Conservation (phyloP, 1,140 invertebrate species). For the Battus philenor region DNA sequence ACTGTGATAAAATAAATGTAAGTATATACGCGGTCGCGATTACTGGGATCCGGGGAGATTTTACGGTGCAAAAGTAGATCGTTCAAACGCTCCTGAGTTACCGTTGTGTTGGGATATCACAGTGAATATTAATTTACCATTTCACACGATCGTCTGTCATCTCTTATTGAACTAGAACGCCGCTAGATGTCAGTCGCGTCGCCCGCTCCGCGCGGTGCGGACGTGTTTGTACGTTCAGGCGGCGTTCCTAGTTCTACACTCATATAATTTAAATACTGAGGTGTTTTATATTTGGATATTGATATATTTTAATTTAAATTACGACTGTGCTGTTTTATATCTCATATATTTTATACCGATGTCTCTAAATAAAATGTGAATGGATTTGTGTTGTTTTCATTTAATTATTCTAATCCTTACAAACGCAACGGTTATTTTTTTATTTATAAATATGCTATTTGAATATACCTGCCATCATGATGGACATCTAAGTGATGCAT, state of each 20-base stretch:
- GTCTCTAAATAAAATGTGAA: constrained; percentile 74
- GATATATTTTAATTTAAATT: constrained; percentile 67
- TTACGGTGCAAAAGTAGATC: constrained; percentile 11
- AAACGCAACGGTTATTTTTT: too few species aligned
- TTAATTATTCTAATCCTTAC: not conserved
- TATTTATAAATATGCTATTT: too few species aligned
- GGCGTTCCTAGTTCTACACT: constrained; percentile 38
- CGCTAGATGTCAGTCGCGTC: constrained; percentile 1
- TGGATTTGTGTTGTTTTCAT: constrained; percentile 29
- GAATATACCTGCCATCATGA: too few species aligned
- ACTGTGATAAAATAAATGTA: constrained; percentile 21
- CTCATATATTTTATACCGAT: constrained; percentile 75
- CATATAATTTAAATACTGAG: constrained; percentile 40
- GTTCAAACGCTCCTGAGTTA: constrained; percentile 10
- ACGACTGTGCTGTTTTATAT: constrained; percentile 74
- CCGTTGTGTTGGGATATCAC: constrained; percentile 19
- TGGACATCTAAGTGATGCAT: too few species aligned
- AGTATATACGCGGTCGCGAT: constrained; percentile 11
- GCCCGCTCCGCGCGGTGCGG: too few species aligned
- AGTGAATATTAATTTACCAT: constrained; percentile 21
- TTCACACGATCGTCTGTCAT: constrained; percentile 4
- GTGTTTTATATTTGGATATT: constrained; percentile 60
- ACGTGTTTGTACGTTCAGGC: too few species aligned
- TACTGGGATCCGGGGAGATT: constrained; percentile 7
- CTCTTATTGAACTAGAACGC: too few species aligned